These are phyloP conservation scores for Sebastes steindachneri DNA, from an alignment of 2,797 vertebrate genomes.

Conservation along the genomic window DNA sequence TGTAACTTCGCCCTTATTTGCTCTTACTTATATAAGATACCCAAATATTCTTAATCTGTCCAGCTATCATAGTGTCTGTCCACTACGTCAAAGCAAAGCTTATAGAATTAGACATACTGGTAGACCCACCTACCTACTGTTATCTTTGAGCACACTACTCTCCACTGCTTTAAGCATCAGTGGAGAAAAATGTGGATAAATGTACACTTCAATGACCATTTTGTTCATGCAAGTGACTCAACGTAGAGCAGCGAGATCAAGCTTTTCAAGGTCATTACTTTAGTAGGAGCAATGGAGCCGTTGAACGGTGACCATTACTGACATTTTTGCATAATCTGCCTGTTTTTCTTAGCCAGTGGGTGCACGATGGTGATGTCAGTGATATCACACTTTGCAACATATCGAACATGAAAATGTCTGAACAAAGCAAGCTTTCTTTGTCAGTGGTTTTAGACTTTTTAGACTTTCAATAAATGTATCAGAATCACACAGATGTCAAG, in stretches of 20 bases:
- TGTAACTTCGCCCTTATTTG: slow-evolving; percentile 51
- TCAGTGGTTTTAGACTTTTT: slow-evolving; percentile 53
- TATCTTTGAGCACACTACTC: slow-evolving; percentile 35
- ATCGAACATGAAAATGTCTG: slow-evolving; percentile 40
- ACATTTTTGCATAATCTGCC: slow-evolving; percentile 47
- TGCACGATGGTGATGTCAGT: slow-evolving; percentile 60
- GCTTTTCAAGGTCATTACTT: slow-evolving; percentile 35
- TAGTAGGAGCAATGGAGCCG: slow-evolving; percentile 26
- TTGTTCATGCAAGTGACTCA: slow-evolving; percentile 35
- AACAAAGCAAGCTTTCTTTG: slow-evolving; percentile 50
- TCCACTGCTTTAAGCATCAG: slow-evolving; percentile 22
- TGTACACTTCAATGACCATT: slow-evolving; percentile 28
- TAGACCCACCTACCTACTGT: slow-evolving; percentile 12
- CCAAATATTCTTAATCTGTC: slow-evolving; percentile 38
- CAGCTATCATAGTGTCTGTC: slow-evolving; percentile 42
- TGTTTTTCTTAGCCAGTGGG: slow-evolving; percentile 60
- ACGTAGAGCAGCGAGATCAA: slow-evolving; percentile 30
- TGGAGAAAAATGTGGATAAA: slow-evolving; percentile 13
- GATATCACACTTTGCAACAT: slow-evolving; percentile 40
- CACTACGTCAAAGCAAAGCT: slow-evolving; percentile 30
- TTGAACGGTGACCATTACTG: slow-evolving; percentile 60
- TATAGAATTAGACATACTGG: slow-evolving; percentile 7
- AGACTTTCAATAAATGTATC: slow-evolving; percentile 24
- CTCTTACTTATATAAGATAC: slow-evolving; percentile 33
- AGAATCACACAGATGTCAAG: slow-evolving; percentile 31